phyloP scores from a whole-genome alignment of 2,888 invertebrate species.

The Conus canariensis region DNA sequence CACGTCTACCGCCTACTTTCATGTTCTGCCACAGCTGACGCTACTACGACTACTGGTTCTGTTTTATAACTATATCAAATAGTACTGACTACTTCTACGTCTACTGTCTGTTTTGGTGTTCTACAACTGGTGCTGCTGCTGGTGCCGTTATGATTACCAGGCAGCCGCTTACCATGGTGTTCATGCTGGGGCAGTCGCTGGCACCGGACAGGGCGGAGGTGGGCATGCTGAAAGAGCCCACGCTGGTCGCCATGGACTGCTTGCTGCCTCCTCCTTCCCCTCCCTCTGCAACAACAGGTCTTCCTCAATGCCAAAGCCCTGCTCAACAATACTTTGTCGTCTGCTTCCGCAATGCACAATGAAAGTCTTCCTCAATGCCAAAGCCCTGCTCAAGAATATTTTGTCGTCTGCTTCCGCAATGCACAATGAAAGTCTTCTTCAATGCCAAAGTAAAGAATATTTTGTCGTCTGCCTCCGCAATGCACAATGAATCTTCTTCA shows the following conservation, averaged over 20 bases:
- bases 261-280: slow-evolving; percentile 43
- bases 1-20: background rate
- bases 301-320: background rate
- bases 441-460: no score
- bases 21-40: no score
- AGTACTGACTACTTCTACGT: background rate
- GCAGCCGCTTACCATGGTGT: slow-evolving; percentile 51
- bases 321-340: no score
- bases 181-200: slow-evolving; percentile 59
- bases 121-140: background rate
- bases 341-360: no score
- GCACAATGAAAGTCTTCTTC: background rate
- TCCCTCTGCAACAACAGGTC: slow-evolving; percentile 17
- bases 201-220: slow-evolving; percentile 50
- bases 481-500: background rate
- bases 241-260: slow-evolving; percentile 54
- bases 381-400: no score
- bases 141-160: no score
- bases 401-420: no score
- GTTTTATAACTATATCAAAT: background rate
- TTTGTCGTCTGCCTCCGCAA: no score
- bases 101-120: background rate
- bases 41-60: no score
- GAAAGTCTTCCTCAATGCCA: background rate
- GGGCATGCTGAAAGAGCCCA: slow-evolving; percentile 65